A percentile compares a stretch with the other conserved stretches of the same genome.
Evolutionary conservation across 2,888 invertebrate genomes (phyloP).

Genomic region (Nipponacmea schrenckii): DNA sequence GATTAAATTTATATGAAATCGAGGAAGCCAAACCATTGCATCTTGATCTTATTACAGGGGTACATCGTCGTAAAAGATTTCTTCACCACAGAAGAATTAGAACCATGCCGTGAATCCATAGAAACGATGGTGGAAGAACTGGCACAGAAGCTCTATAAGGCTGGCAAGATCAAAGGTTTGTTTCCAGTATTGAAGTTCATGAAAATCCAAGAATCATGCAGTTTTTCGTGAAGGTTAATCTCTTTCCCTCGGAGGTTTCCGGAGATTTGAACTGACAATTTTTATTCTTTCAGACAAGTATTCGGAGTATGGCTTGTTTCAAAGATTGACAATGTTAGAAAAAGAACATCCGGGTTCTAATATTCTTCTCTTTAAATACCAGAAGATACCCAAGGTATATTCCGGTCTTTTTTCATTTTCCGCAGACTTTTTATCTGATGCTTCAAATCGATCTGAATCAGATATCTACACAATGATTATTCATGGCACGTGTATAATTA

Average conservation of each 20-base stretch:
- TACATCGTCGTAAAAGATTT: constrained; percentile 47
- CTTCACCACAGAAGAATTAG: constrained; percentile 45
- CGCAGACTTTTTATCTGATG: not conserved
- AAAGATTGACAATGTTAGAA: constrained; percentile 59
- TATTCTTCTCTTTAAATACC: constrained; percentile 61
- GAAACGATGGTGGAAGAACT: constrained; percentile 44
- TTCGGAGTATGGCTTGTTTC: constrained; percentile 55
- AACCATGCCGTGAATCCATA: constrained; percentile 46
- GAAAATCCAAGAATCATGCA: not conserved
- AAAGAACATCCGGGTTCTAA: constrained; percentile 62
- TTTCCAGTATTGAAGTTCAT: not conserved
- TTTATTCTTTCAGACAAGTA: constrained; percentile 44
- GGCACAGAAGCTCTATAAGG: constrained; percentile 45
- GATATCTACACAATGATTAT: not conserved
- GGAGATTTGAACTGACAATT: not conserved
- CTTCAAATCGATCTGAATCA: no score
- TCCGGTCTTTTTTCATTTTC: not conserved
- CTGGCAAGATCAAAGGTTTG: constrained; percentile 49
- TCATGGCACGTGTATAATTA: no score
- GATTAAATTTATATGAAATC: not conserved
- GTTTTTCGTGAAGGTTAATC: not conserved
- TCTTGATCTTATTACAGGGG: constrained; percentile 36
- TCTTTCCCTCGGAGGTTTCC: no score
- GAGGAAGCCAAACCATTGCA: not conserved
- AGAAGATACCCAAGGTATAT: constrained; percentile 56